phyloP scores from a whole-genome alignment of 2,113 vertebrate genomes.

The rat (Rattus norvegicus) region GRCr8 NC_086039.1:145743501-145744000 shows the following conservation, averaged over 20 bases:
- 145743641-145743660: neutral
- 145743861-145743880: slow-evolving; percentile 5
- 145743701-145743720: neutral
- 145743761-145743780: neutral
- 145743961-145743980: neutral
- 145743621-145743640: neutral
- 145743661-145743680: neutral
- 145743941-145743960: neutral
- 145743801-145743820: neutral
- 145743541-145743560: neutral
- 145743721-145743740: slow-evolving; percentile 24
- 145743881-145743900: slow-evolving; percentile 8
- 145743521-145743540: slow-evolving; percentile 6
- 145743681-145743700: neutral
- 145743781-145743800: neutral
- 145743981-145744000: neutral
- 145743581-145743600: neutral
- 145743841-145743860: neutral
- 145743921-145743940: neutral
- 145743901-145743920: neutral
- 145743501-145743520: neutral
- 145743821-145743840: neutral
- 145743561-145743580: neutral
- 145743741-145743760: neutral
- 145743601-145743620: neutral